phyloP scores from a whole-genome alignment of 2,888 invertebrate genomes.

The Rotaria magnacalcarata region DNA sequence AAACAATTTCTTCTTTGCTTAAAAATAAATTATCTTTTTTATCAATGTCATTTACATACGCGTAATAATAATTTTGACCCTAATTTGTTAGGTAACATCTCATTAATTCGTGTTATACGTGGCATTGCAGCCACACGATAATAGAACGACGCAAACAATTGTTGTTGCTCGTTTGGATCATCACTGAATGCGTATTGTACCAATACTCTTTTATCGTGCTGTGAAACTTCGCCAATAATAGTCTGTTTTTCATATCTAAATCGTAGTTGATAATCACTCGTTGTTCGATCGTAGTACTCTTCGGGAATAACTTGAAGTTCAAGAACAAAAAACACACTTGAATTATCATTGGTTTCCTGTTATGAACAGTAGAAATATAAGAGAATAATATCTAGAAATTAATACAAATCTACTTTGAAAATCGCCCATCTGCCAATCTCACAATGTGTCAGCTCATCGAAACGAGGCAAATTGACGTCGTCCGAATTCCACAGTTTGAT shows the following conservation, averaged over 20 bases:
- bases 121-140: background rate
- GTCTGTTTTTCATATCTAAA: slow-evolving; percentile 30
- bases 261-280: slow-evolving; percentile 8
- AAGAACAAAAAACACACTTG: slow-evolving; percentile 17
- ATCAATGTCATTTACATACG: background rate
- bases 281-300: background rate
- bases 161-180: slow-evolving; percentile 15
- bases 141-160: background rate
- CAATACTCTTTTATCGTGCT: background rate
- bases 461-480: background rate
- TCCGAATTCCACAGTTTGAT: background rate
- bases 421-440: slow-evolving; percentile 27
- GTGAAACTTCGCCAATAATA: background rate
- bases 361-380: background rate
- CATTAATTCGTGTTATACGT: background rate
- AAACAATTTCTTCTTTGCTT: background rate
- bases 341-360: slow-evolving; percentile 22
- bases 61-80: slow-evolving; percentile 10
- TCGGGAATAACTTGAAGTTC: slow-evolving; percentile 28
- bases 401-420: background rate
- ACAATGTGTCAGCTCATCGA: background rate
- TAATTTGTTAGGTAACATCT: background rate
- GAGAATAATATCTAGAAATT: background rate
- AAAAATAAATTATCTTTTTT: background rate
- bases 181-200: slow-evolving; percentile 8